Percentiles rank a stretch among this genome's conserved stretches.
These are phyloP conservation scores for Tragelaphus eurycerus DNA, from an alignment of 2,797 vertebrate genomes.

Conservation along the genomic window DNA sequence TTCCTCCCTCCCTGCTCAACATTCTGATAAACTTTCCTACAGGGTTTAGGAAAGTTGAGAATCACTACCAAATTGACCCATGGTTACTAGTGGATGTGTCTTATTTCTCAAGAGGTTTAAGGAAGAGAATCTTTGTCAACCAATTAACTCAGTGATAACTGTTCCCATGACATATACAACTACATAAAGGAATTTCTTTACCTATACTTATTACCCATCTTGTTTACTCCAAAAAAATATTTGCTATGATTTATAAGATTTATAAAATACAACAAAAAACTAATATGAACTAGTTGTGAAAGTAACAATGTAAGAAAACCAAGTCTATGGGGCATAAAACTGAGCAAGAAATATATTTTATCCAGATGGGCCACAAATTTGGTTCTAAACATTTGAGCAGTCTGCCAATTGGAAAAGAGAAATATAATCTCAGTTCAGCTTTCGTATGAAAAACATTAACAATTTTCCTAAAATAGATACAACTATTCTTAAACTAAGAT, in stretches of 20 bases:
- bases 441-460: neutral
- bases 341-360: neutral
- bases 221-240: neutral
- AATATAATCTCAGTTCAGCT: neutral
- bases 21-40: neutral
- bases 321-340: neutral
- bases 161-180: neutral
- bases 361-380: neutral
- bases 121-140: neutral
- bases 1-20: neutral
- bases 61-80: neutral
- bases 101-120: neutral
- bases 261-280: neutral
- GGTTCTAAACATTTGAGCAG: neutral
- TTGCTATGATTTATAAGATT: neutral
- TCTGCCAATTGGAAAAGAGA: neutral
- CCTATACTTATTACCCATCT: neutral
- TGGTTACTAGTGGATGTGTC: neutral
- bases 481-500: slow-evolving; percentile 20
- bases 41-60: neutral
- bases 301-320: neutral
- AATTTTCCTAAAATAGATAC: neutral
- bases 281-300: neutral
- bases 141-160: neutral
- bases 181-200: neutral